phyloP scores from a whole-genome alignment of 2,113 vertebrate species.

The Tragelaphus imberbis region DNA sequence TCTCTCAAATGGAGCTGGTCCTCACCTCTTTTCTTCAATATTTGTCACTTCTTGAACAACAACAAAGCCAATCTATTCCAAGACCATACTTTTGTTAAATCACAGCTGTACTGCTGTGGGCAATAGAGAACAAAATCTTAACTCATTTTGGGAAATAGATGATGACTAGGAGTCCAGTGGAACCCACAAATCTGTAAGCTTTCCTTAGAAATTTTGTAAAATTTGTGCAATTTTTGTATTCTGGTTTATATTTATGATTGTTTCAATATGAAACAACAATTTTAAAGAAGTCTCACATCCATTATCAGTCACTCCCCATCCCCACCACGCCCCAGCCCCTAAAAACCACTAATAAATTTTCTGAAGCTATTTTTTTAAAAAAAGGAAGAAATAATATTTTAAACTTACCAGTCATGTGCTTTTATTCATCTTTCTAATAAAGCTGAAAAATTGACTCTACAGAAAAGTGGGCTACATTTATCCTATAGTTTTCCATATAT shows the following conservation, averaged over 20 bases:
- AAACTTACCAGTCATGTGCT: background rate
- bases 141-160: background rate
- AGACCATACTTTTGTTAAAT: background rate
- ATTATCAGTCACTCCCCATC: background rate
- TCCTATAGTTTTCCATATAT: background rate
- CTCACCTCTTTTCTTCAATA: background rate
- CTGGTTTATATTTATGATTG: background rate
- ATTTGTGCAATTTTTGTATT: background rate
- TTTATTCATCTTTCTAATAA: constrained; percentile 8
- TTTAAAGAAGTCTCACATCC: background rate
- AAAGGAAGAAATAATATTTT: background rate
- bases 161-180: background rate
- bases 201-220: background rate
- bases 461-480: background rate
- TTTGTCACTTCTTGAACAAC: background rate
- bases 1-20: background rate
- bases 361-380: background rate
- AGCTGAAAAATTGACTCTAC: background rate
- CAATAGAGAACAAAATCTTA: background rate
- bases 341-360: background rate
- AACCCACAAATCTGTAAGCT: background rate
- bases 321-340: background rate
- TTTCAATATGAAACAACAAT: background rate
- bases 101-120: background rate
- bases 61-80: background rate